A percentile compares a stretch with the other conserved stretches of the same genome.
phyloP scores from a whole-genome alignment of 1,140 invertebrate genomes.

The Halictus rubicundus region DNA sequence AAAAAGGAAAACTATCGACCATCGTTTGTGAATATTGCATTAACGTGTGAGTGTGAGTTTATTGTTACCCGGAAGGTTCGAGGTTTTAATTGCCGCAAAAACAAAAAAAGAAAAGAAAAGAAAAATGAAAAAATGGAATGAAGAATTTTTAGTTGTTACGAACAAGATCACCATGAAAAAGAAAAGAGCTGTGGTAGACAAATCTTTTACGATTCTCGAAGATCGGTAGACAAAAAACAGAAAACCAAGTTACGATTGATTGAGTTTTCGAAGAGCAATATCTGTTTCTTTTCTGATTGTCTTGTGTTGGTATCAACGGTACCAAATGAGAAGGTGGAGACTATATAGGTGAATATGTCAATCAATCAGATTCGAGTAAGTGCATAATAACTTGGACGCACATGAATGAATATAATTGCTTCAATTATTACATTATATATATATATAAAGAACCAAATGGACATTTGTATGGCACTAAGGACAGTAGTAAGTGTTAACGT shows the following conservation, averaged over 20 bases:
- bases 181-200: not conserved
- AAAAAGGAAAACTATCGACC: conserved; percentile 13
- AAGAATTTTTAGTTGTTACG: conserved; percentile 23
- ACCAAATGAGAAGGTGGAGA: conserved; percentile 7
- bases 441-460: conserved; percentile 61
- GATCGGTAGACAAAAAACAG: not conserved
- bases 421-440: conserved; percentile 61
- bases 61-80: conserved; percentile 52
- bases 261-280: not conserved
- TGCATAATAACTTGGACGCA: conserved; percentile 60
- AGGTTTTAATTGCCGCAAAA: conserved; percentile 38
- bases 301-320: conserved; percentile 26
- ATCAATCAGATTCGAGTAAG: conserved; percentile 40
- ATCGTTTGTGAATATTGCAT: conserved; percentile 55
- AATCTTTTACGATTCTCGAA: not conserved
- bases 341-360: conserved; percentile 39
- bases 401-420: conserved; percentile 65
- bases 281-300: conserved; percentile 14
- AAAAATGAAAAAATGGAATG: not conserved
- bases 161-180: conserved; percentile 1
- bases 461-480: conserved; percentile 64
- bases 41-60: conserved; percentile 57
- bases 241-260: not conserved
- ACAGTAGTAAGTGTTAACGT: conserved; percentile 60
- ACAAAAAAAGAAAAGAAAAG: conserved; percentile 10